Conservation (phyloP, 2,888 invertebrate species). For the Ochropleura plecta region DNA sequence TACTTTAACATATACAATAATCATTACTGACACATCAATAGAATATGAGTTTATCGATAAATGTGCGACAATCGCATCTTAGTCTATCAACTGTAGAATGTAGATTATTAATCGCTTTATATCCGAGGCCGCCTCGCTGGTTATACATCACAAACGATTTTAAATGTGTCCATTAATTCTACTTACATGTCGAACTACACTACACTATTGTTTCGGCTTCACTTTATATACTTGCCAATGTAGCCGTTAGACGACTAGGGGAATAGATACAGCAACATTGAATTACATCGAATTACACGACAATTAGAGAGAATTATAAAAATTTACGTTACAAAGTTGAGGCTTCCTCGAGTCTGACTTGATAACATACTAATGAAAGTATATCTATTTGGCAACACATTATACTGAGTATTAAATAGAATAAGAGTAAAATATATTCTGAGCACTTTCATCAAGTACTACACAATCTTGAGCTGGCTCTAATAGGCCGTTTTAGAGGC, state of each 20-base stretch:
- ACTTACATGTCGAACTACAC: constrained; percentile 3
- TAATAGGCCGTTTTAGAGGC: constrained; percentile 31
- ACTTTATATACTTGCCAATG: constrained; percentile 10
- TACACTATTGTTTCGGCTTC: constrained; percentile 12
- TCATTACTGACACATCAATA: constrained; percentile 38
- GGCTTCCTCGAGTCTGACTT: constrained; percentile 53
- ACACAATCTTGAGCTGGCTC: constrained; percentile 59
- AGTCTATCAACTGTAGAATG: constrained; percentile 41
- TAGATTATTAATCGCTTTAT: constrained; percentile 32
- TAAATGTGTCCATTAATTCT: constrained; percentile 18
- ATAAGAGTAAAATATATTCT: constrained; percentile 59
- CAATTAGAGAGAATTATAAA: constrained; percentile 22
- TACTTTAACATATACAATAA: constrained; percentile 45
- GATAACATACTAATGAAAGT: constrained; percentile 62
- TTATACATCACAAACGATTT: constrained; percentile 18
- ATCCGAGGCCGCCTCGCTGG: constrained; percentile 47
- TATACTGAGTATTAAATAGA: constrained; percentile 69
- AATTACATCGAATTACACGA: constrained; percentile 1
- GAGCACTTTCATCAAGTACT: constrained; percentile 67
- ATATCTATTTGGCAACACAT: constrained; percentile 77
- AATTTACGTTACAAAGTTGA: constrained; percentile 24
- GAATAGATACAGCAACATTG: constrained; percentile 8
- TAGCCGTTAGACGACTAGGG: constrained; percentile 46
- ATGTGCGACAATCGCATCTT: constrained; percentile 51
- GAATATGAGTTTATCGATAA: constrained; percentile 39